Conservation (phyloP, 35 echinoderm and acorn worm species). For the Amphiura filiformis region DNA sequence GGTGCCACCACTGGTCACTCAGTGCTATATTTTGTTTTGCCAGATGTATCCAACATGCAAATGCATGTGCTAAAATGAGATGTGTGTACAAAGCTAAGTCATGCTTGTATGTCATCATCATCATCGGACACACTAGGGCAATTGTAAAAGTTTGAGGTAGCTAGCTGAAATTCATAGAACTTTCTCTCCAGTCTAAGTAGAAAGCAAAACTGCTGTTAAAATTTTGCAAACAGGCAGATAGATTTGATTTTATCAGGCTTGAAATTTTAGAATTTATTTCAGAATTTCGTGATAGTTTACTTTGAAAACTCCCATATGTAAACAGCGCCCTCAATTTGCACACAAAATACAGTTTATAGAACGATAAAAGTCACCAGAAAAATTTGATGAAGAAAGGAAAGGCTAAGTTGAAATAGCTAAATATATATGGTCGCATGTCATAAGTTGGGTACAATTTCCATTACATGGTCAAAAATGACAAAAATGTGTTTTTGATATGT, state of each 20-base stretch:
- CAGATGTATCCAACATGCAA: background rate
- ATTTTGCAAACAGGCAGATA: background rate
- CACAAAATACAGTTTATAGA: too few species aligned
- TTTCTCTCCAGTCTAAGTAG: background rate
- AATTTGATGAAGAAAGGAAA: too few species aligned
- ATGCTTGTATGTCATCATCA: background rate
- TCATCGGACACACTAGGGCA: background rate
- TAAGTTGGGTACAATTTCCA: too few species aligned
- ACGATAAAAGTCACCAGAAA: too few species aligned
- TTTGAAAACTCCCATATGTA: background rate
- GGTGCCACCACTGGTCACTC: background rate
- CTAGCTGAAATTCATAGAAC: background rate
- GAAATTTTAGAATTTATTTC: background rate
- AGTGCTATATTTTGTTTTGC: background rate
- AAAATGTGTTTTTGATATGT: too few species aligned
- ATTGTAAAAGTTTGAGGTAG: background rate
- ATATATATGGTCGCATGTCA: too few species aligned
- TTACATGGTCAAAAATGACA: too few species aligned
- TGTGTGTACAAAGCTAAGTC: background rate
- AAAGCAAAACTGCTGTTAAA: background rate
- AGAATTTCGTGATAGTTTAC: background rate
- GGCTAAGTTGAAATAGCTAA: too few species aligned
- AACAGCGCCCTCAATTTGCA: too few species aligned
- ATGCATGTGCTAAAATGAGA: background rate
- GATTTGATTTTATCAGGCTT: background rate